Evolutionary conservation across 2,888 invertebrate species (phyloP), one percentile per base, ranked within the genome.

Genomic region (Pecten maximus): DNA sequence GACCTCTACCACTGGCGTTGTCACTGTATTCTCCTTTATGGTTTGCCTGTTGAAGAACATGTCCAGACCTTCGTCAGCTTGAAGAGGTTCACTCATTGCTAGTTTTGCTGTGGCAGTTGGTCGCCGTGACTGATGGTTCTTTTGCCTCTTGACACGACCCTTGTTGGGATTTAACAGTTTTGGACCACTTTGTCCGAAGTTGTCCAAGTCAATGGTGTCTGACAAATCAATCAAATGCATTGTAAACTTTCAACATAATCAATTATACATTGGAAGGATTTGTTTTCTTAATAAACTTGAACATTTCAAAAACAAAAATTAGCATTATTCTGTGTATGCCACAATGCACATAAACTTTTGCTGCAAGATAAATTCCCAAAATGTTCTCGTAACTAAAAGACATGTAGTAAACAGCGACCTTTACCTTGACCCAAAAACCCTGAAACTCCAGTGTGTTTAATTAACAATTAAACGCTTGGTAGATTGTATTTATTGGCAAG

Each of bases 41-140:
- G 74, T 88, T 35, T 60, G 16, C 4, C 87, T 54, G 16, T 86
- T 88, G 60, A 92, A 93, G 89, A 93, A 93, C 0, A 54, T 40
- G 40, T 92, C 91, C 23, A 93, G 87, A 0, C 92, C 92, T 23
- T 93, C 92, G 19, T 91, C 91, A 0, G 89, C 91, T 48, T 91
- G 89, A 12, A 89, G 54, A 10, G 88, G n/a, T 35, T 90, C 90
- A 48, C 35, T 74, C 10, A 35, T 74, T 28, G 74, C 74, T 74
- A 74, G 2, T 2, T 88, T 87, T 15, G 87, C 86, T n/a, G 87
- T 88, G 23, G n/a, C 60, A 12, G 54, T 35, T 87, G 87, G 89
- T 87, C 86, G 87, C 87, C 87, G 86, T 87, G 89, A 89, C 87
- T 87, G 28, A 23, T 74, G 35, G 35, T 74, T 74, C 74, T 74